A percentile compares a stretch with the other conserved stretches of the same genome.
These are phyloP conservation scores for Alcedo quadribrachys DNA, from an alignment of 2,797 vertebrate species.

Conservation along the genomic window DNA sequence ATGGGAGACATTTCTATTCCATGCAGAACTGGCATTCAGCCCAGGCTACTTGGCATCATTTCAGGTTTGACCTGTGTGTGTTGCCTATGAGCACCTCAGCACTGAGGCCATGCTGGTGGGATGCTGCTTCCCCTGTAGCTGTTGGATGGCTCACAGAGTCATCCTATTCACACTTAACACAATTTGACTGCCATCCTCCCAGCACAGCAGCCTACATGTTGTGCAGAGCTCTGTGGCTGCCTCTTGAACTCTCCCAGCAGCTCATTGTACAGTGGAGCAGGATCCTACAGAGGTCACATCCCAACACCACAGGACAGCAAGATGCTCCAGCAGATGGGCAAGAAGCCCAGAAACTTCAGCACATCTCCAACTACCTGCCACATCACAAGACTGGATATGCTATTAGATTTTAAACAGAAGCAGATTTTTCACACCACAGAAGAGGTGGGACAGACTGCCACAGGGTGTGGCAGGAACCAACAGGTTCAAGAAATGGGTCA, in stretches of 20 bases:
- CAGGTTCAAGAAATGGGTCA: not conserved
- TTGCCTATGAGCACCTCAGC: not conserved
- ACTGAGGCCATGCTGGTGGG: not conserved
- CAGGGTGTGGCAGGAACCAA: not conserved
- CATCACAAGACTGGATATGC: not conserved
- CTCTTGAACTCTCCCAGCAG: not conserved
- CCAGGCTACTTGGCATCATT: not conserved
- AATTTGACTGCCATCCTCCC: not conserved
- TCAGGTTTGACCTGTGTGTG: not conserved
- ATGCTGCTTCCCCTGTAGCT: not conserved
- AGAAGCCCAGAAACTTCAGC: not conserved
- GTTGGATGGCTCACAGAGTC: not conserved
- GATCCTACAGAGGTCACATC: not conserved
- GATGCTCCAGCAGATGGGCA: not conserved
- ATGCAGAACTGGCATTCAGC: not conserved
- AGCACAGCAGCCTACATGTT: not conserved
- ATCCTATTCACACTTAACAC: not conserved
- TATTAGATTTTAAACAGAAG: not conserved
- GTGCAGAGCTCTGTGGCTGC: not conserved
- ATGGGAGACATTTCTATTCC: not conserved
- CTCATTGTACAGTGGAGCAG: rapidly evolving
- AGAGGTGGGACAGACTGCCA: rapidly evolving
- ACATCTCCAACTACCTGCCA: not conserved
- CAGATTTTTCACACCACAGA: not conserved
- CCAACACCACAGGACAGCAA: not conserved